Conservation (phyloP, 2,797 vertebrate genomes). For the Thalassophryne amazonica region DNA sequence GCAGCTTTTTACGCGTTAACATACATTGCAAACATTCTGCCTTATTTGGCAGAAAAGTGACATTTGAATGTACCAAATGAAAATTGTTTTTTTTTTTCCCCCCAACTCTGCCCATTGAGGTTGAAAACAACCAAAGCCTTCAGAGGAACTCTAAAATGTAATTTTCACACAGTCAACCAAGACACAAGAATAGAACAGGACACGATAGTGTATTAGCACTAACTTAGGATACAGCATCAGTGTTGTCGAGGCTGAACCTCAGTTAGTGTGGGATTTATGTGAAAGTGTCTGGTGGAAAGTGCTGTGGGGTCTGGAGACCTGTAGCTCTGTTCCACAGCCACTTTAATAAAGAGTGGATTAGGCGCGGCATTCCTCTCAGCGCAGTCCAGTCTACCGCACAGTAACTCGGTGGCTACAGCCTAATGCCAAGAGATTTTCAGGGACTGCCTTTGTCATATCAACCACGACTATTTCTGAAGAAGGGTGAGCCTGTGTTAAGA, state of each 20-base stretch:
- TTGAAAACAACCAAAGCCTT: too few species aligned
- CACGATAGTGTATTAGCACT: slow-evolving; percentile 29
- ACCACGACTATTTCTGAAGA: slow-evolving; percentile 51
- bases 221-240: slow-evolving; percentile 20
- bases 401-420: slow-evolving; percentile 63
- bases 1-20: too few species aligned
- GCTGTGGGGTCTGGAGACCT: slow-evolving; percentile 52
- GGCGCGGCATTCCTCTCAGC: slow-evolving; percentile 64
- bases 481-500: slow-evolving; percentile 6
- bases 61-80: too few species aligned
- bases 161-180: slow-evolving; percentile 1
- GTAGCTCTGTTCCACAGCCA: slow-evolving; percentile 51
- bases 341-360: slow-evolving; percentile 80
- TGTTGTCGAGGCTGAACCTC: slow-evolving; percentile 29
- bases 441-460: slow-evolving; percentile 63
- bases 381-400: slow-evolving; percentile 52
- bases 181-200: slow-evolving; percentile 11
- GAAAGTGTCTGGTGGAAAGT: slow-evolving; percentile 54
- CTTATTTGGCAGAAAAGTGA: too few species aligned
- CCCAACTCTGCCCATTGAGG: too few species aligned
- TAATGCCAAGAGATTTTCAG: slow-evolving; percentile 67
- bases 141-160: slow-evolving; percentile 4
- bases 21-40: too few species aligned
- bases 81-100: too few species aligned
- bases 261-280: slow-evolving; percentile 44